Evolutionary conservation across 1,140 invertebrate genomes (phyloP), one percentile per base, ranked within the genome.

Genomic region (Nasonia giraulti): DNA sequence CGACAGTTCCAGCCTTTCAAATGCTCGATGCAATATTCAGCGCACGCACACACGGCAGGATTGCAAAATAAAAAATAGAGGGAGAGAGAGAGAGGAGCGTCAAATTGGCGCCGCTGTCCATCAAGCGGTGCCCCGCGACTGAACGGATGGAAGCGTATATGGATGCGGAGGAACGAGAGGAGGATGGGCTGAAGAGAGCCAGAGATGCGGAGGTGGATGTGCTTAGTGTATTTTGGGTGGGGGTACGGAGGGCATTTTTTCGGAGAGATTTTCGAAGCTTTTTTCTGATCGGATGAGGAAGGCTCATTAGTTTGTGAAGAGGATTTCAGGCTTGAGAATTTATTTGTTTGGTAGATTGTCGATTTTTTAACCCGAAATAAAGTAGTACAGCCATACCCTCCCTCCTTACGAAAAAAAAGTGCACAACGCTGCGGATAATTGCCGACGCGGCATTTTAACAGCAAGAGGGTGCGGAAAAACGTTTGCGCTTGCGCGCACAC

Each of bases 41-140:
- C 91, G 82, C 50, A 87, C 86, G 80, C 69, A 87, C 75, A 44
- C 40, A 44, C 40, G 40, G 40, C 82, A 40, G 79, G 10, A 23
- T 8, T 23, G 47, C 12, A 31, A 82, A 82, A 82, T 78, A 86
- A 86, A 86, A 86, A 90, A 89, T 82, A 75, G 77, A 79, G 83
- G 66, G 74, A 44, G 55, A 87, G 90, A 87, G 90, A 89, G 88
- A 86, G 87, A 82, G 82, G 89, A 93, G 89, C 92, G 91, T 92
- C 92, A 92, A 92, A 92, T 93, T 92, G 92, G 92, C 92, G 92
- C 92, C 92, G 92, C 91, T 92, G 92, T 92, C 91, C 92, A 93
- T 93, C 92, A 92, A 90, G 88, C 89, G 90, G 89, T 90, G 90
- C 89, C 89, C 7, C 68, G n/a, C 62, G 82, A 50, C 31, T 87